phyloP scores from a whole-genome alignment of 2,797 vertebrate species.

The Sebastes steindachneri region DNA sequence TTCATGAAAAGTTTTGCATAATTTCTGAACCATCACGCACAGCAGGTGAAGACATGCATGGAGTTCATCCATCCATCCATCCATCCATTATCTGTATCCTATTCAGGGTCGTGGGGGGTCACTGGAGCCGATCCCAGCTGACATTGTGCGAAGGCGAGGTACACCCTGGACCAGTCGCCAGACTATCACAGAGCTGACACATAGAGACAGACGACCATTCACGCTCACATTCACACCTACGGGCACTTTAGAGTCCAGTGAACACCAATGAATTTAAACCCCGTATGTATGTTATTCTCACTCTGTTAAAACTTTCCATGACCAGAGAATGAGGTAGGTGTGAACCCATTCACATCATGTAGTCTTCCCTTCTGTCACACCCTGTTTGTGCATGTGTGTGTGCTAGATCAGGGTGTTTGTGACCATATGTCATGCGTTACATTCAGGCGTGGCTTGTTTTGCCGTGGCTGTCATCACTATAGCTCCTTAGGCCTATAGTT shows the following conservation, averaged over 20 bases:
- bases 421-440: neutral
- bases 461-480: neutral
- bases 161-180: no score
- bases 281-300: no score
- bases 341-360: neutral
- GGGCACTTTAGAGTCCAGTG: neutral
- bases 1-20: neutral
- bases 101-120: no score
- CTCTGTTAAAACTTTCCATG: neutral
- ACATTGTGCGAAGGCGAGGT: no score
- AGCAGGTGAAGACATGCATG: neutral
- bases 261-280: neutral
- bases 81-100: no score
- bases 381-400: neutral
- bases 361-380: neutral
- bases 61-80: neutral
- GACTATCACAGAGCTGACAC: no score
- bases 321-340: slow-evolving; percentile 14
- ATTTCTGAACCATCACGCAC: neutral
- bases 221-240: no score
- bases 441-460: neutral
- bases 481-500: neutral
- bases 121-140: no score
- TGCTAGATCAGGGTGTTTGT: neutral
- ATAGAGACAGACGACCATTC: no score